Conservation (phyloP, 1,140 invertebrate species). For the Oppia nitens region DNA sequence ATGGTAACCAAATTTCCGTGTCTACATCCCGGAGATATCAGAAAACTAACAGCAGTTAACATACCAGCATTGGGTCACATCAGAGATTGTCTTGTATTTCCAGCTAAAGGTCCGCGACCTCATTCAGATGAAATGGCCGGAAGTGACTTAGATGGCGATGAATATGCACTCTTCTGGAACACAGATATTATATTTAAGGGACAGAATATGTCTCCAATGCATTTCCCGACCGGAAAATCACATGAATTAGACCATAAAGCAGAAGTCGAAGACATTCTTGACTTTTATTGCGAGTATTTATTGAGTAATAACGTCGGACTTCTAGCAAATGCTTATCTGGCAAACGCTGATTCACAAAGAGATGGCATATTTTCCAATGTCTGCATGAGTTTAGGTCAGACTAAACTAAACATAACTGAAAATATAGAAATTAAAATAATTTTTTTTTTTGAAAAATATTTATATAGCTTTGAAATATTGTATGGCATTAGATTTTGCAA, state of each 20-base stretch:
- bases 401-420: too few relatives aligned
- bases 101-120: conserved; percentile 26
- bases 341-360: conserved; percentile 20
- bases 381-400: conserved; percentile 21
- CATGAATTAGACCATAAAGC: not conserved
- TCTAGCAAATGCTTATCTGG: conserved; percentile 24
- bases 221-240: conserved; percentile 7
- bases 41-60: conserved; percentile 28
- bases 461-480: conserved; percentile 23
- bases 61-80: conserved; percentile 26
- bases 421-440: too few relatives aligned
- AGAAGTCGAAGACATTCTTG: conserved; percentile 21
- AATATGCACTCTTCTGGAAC: conserved; percentile 22
- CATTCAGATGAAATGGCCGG: conserved; percentile 33
- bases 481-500: conserved; percentile 27
- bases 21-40: conserved; percentile 30
- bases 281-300: conserved; percentile 25
- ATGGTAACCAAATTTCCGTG: conserved; percentile 30
- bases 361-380: conserved; percentile 18
- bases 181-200: conserved; percentile 17
- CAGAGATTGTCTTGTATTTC: conserved; percentile 32
- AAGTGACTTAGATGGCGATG: conserved; percentile 24
- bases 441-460: too few relatives aligned
- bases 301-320: conserved; percentile 25
- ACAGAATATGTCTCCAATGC: conserved; percentile 17